Evolutionary conservation across 2,113 vertebrate genomes (phyloP).

Genomic region (Aythya baeri): DNA sequence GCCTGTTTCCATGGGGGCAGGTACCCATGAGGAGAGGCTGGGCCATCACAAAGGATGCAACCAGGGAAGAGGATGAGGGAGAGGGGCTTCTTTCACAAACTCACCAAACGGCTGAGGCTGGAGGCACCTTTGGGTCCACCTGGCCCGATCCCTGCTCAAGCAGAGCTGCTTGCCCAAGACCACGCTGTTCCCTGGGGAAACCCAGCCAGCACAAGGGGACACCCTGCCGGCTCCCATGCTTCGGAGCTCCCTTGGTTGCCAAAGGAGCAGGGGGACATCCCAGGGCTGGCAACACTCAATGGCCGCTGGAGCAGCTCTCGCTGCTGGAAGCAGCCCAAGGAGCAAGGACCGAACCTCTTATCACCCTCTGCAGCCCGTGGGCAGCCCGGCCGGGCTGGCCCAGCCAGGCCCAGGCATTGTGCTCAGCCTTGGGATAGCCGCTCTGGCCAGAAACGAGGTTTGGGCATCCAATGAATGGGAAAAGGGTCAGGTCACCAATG

Average conservation of each 20-base stretch:
- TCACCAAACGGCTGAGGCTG: background rate
- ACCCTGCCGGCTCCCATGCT: background rate
- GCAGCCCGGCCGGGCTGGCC: background rate
- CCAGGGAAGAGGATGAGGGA: background rate
- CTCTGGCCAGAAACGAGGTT: background rate
- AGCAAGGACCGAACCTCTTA: background rate
- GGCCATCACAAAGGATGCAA: background rate
- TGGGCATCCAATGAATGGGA: background rate
- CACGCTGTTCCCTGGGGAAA: background rate
- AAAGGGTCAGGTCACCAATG: constrained; percentile 19
- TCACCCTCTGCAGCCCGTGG: accelerated
- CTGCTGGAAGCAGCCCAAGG: background rate
- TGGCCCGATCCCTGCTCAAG: background rate
- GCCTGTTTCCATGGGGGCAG: accelerated
- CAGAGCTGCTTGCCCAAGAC: background rate
- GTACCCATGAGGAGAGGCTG: background rate
- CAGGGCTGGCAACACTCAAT: accelerated
- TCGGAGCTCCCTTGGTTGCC: background rate
- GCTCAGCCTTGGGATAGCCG: background rate
- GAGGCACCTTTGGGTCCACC: background rate
- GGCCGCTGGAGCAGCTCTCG: background rate
- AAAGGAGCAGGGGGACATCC: background rate
- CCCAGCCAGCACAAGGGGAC: background rate
- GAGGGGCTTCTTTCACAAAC: background rate
- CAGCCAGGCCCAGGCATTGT: background rate